Evolutionary conservation across 2,888 invertebrate genomes (phyloP).

Genomic region (Lapara coniferarum): DNA sequence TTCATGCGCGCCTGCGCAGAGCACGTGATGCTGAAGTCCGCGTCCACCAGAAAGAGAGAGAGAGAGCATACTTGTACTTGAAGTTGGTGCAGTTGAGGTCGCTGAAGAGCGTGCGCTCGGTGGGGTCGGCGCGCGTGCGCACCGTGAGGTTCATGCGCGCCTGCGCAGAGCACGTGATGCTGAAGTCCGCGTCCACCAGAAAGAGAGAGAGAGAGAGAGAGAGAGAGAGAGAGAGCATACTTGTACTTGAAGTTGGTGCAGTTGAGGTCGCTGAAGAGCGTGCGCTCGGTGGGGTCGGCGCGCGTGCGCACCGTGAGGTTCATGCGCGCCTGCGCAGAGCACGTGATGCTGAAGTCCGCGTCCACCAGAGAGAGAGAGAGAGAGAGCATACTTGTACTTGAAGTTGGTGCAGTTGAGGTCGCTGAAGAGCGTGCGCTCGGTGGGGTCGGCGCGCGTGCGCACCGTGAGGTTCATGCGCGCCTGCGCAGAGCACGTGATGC

Average conservation of each 20-base stretch:
- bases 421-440: constrained; percentile 88
- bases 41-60: too few species aligned
- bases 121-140: constrained; percentile 87
- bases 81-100: constrained; percentile 93
- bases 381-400: constrained; percentile 86
- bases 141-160: constrained; percentile 96
- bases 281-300: constrained; percentile 87
- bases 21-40: constrained; percentile 93
- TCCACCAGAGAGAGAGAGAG: too few species aligned
- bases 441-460: constrained; percentile 87
- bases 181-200: constrained; percentile 96
- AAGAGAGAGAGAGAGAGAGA: too few species aligned
- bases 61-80: constrained; percentile 86
- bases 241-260: constrained; percentile 91
- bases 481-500: constrained; percentile 92
- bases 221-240: too few species aligned
- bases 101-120: constrained; percentile 88
- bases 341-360: constrained; percentile 93
- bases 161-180: constrained; percentile 92
- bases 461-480: constrained; percentile 96
- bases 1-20: constrained; percentile 95
- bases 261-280: constrained; percentile 89
- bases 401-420: constrained; percentile 93
- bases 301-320: constrained; percentile 92
- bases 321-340: constrained; percentile 94